These are phyloP conservation scores for Cyprinus carpio DNA, from an alignment of 2,113 vertebrate species.

Conservation along the genomic window DNA sequence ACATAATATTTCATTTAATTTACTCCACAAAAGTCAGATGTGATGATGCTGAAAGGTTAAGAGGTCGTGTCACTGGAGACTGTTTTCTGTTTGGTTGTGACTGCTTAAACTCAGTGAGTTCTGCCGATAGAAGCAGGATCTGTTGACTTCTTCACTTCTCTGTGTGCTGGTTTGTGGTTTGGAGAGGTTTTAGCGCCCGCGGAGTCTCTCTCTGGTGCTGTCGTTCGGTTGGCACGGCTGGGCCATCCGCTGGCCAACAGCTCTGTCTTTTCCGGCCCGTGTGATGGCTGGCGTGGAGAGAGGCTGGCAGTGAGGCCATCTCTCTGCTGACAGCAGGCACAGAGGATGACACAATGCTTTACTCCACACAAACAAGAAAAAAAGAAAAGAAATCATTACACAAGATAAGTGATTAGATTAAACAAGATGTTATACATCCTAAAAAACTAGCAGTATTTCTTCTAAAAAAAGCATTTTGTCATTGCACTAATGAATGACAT, in stretches of 20 bases:
- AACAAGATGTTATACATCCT: too few species aligned
- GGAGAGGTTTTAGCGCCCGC: background rate
- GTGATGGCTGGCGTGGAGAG: conserved; percentile 2
- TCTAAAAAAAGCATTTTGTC: background rate
- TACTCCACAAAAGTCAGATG: background rate
- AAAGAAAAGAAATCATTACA: too few species aligned
- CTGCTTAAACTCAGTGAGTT: background rate
- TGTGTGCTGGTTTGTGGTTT: background rate
- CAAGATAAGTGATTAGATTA: too few species aligned
- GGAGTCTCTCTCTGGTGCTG: conserved; percentile 11
- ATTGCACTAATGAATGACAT: background rate
- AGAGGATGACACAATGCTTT: background rate
- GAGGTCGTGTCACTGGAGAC: background rate
- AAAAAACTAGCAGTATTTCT: background rate
- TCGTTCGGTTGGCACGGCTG: background rate
- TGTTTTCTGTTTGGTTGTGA: background rate
- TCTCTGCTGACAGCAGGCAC: conserved; percentile 10
- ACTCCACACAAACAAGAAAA: background rate
- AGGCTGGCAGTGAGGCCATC: background rate
- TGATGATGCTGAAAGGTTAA: background rate
- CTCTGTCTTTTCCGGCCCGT: conserved; percentile 24
- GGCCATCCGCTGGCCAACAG: background rate
- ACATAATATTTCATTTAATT: background rate
- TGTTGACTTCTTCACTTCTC: conserved; percentile 58
- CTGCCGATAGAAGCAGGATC: conserved; percentile 56